A percentile compares a stretch with the other conserved stretches of the same genome.
These are phyloP conservation scores for Sebastes jordani DNA, from an alignment of 2,797 vertebrate genomes.

Conservation along the genomic window DNA sequence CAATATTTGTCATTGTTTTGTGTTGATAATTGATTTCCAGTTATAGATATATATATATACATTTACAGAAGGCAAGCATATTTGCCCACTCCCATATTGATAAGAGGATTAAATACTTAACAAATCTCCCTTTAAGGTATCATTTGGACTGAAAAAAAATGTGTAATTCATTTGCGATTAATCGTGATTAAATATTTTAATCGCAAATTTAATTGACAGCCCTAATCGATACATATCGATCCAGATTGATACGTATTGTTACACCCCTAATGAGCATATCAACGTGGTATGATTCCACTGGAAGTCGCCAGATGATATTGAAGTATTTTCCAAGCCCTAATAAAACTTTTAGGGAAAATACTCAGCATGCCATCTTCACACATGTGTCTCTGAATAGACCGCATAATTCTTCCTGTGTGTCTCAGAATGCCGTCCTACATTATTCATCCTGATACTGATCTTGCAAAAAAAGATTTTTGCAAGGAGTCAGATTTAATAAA, in stretches of 20 bases:
- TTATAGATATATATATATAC: no score
- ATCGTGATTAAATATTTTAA: no score
- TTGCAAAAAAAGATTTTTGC: background rate
- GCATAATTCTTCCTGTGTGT: background rate
- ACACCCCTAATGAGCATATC: background rate
- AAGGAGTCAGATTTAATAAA: background rate
- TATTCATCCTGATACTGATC: background rate
- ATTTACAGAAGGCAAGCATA: no score
- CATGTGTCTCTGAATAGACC: background rate
- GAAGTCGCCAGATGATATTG: background rate
- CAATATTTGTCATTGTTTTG: no score
- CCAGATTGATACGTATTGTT: no score
- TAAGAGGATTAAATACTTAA: no score
- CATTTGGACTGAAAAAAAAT: fast-evolving
- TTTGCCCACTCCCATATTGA: no score
- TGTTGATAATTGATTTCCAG: no score
- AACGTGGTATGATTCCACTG: background rate
- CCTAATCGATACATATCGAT: no score
- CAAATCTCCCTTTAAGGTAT: no score
- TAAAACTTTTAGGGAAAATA: background rate
- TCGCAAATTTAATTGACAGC: no score
- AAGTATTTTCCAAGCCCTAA: background rate
- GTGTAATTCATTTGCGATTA: no score
- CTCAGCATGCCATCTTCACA: background rate
- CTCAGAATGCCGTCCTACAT: background rate